A percentile compares a stretch with the other conserved stretches of the same genome.
Conservation (phyloP, 1,140 invertebrate genomes). For the Sinella curviseta region DNA sequence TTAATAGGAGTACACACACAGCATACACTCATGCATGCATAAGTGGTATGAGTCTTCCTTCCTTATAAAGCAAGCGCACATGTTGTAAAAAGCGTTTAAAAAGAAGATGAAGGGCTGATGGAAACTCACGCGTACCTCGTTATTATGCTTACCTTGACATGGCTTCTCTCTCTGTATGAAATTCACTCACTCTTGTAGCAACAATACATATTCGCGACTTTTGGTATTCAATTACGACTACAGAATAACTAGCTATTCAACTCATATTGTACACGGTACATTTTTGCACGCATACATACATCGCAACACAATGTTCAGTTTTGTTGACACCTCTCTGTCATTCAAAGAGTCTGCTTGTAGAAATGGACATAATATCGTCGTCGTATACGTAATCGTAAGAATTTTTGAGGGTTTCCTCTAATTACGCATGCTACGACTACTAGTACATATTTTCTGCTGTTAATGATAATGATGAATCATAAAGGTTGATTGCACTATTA, state of each 20-base stretch:
- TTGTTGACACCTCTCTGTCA: background rate
- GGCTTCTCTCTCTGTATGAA: background rate
- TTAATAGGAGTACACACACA: background rate
- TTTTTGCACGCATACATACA: background rate
- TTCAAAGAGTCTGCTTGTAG: no score
- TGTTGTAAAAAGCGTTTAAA: constrained; percentile 1
- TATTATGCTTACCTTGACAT: constrained; percentile 20
- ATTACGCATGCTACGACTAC: background rate
- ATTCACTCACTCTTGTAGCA: background rate
- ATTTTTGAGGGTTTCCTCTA: constrained; percentile 7
- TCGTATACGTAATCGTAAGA: background rate
- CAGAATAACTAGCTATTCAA: no score
- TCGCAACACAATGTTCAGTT: background rate
- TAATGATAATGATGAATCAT: no score
- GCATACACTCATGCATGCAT: background rate
- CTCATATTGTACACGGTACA: background rate
- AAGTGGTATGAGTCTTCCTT: background rate
- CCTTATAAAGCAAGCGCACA: background rate
- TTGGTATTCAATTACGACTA: no score
- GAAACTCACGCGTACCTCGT: background rate
- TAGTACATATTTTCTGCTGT: no score
- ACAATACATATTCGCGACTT: background rate
- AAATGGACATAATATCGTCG: background rate
- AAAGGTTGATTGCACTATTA: no score
- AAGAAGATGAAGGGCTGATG: background rate